These are phyloP conservation scores for Mirza zaza DNA, from an alignment of 2,113 vertebrate species.

Conservation along the genomic window DNA sequence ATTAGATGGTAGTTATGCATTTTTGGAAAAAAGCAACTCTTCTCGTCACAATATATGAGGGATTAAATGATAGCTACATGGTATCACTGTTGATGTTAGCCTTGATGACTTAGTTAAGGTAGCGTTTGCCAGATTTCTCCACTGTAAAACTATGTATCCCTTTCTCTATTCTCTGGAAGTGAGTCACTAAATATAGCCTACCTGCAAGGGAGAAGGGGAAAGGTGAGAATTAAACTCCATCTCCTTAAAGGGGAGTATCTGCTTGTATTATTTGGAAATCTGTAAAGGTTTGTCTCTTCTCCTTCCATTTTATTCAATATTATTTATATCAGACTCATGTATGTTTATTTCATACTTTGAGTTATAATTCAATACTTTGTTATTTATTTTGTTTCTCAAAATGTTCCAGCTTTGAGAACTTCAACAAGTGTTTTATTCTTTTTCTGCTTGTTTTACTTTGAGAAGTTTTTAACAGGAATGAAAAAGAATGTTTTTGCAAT, in stretches of 20 bases:
- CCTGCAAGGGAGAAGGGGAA: neutral
- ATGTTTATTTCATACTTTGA: neutral
- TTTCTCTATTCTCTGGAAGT: neutral
- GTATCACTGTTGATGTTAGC: neutral
- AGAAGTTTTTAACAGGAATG: neutral
- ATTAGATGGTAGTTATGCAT: neutral
- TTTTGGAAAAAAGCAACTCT: neutral
- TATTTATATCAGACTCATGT: neutral
- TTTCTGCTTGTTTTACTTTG: neutral
- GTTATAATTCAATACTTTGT: neutral
- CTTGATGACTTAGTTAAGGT: neutral
- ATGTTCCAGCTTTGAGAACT: neutral
- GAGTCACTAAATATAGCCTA: neutral
- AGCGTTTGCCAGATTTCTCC: neutral
- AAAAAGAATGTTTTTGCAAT: neutral
- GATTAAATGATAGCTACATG: neutral
- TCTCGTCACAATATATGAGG: neutral
- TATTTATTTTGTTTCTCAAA: neutral
- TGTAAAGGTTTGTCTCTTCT: neutral
- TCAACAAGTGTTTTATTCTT: neutral
- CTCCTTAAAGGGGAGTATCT: neutral
- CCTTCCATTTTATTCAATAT: neutral
- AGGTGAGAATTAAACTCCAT: neutral
- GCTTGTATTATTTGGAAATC: neutral
- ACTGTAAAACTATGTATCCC: neutral